Evolutionary conservation across 2,797 vertebrate species (phyloP), one percentile per base, ranked within the genome.

Genomic region (Schizopygopsis malacanthus): DNA sequence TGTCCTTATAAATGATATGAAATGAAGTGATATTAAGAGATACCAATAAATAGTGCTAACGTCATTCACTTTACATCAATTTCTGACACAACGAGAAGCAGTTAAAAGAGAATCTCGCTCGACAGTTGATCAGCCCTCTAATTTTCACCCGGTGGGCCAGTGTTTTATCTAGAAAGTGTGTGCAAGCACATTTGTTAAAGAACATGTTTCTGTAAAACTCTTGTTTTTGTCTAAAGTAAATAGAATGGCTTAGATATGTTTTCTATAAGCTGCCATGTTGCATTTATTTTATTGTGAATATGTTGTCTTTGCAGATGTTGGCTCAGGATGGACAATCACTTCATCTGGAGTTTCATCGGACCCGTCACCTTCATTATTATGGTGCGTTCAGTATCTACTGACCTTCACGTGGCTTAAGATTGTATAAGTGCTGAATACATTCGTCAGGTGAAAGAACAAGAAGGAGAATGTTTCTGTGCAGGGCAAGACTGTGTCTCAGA

Each of bases 271-370:
- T 47, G 61, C 25, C 25, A 37, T 80, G 25, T 50, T 61, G 7
- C 28, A 65, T 54, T 59, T 43, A 0, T 56, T 71, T 41, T 11
- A 72, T 70, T 73, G 15, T 70, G 56, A 41, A 69, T 56, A 77
- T 75, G 8, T 28, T 22, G 18, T 87, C 18, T 83, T n/a, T 92
- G 81, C 63, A 99, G 98, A 92, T 99, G 98, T 95, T 99, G 98
- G 98, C 96, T 99, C 90, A 97, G 96, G 70, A 96, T 98, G 95
- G 98, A 99, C 95, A 99, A 99, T 93, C 98, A 99, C 94, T 99
- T 99, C 95, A 99, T 99, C 95, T 99, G 98, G 98, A 99, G 98
- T 92, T 99, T 99, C 92, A 98, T 99, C 91, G 98, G 98, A 92
- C 98, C 98, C 4, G 98, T 99, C 92, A 97, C 97, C 90, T 98